Base-by-base conservation (phyloP, 2,888 invertebrate species). In the Erebia ligea region DNA sequence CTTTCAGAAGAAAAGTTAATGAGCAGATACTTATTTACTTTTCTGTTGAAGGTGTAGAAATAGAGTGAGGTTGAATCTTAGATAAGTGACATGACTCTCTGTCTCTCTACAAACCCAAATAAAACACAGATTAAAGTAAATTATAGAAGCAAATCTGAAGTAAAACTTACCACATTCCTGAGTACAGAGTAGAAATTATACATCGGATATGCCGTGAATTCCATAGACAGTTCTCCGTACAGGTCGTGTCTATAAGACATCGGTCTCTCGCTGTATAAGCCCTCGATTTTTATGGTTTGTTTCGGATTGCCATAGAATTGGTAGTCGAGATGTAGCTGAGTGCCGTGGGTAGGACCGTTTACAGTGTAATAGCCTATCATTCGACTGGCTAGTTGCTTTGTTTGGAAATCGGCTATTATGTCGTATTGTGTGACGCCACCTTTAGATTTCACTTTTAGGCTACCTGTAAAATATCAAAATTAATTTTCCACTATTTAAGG, bases 141-240 rank as follows among this genome's bases (percentile, higher is more conserved):
- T 48, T 17, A 54, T 11, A 54, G 54, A 19, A 54, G 63, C 48
- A 74, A 58, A 63, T 63, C 25, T n/a, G 75, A 57, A 54, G 67
- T 19, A 9, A 72, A 42, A 81, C 94, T 91, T 84, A 96, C 96
- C 90, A 95, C 92, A 90, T 96, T 95, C 75, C 94, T 95, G 42
- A 95, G 79, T 61, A 95, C 94, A 0, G 95, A 89, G 71, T 95
- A 95, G 82, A 97, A 96, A 84, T 97, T 96, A 70, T 96, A 94
- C 54, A 95, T 94, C 0, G 97, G 96, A 87, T 97, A 97, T 0
- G 97, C 97, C 0, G 97, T 95, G 13, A 97, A 96, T 71, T 95
- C 94, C 77, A 98, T 90, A 58, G 95, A 95, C 65, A 97, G 84
- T 70, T 95, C 95, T 0, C 96, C 96, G 59, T 95, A 94, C 76